These are phyloP conservation scores for Phymanthus crucifer DNA, from an alignment of 92 coral and sea anemone species.

Conservation along the genomic window DNA sequence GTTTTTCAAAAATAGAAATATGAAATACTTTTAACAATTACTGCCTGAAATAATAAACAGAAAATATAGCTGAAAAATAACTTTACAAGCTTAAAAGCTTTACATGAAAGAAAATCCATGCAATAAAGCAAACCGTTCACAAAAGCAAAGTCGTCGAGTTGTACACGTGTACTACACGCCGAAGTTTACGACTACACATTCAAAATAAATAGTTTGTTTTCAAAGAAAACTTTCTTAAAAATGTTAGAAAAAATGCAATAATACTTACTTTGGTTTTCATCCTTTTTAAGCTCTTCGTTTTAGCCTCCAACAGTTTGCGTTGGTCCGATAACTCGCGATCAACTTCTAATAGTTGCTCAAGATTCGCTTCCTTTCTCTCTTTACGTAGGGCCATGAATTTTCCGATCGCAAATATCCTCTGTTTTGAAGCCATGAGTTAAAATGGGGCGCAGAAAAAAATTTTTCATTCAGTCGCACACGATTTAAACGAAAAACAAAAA, in stretches of 20 bases:
- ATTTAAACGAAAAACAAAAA: background rate
- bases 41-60: too few relatives aligned
- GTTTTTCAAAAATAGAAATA: too few relatives aligned
- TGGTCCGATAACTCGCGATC: background rate
- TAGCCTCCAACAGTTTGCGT: background rate
- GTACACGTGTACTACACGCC: too few relatives aligned
- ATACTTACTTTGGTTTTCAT: constrained; percentile 4
- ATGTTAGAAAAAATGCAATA: background rate
- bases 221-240: background rate
- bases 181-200: background rate
- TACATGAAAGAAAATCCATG: too few relatives aligned
- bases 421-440: background rate
- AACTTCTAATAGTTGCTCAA: background rate
- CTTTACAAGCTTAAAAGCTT: too few relatives aligned
- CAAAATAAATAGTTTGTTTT: background rate
- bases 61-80: too few relatives aligned
- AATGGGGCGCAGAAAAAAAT: background rate
- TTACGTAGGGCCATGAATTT: background rate
- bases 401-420: background rate
- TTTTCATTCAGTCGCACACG: background rate
- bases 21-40: too few relatives aligned
- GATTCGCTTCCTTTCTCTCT: background rate
- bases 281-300: constrained; percentile 1
- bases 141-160: too few relatives aligned
- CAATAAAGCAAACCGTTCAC: background rate